phyloP scores from a whole-genome alignment of 2,797 vertebrate genomes.

The Myiotriccus ornatus region DNA sequence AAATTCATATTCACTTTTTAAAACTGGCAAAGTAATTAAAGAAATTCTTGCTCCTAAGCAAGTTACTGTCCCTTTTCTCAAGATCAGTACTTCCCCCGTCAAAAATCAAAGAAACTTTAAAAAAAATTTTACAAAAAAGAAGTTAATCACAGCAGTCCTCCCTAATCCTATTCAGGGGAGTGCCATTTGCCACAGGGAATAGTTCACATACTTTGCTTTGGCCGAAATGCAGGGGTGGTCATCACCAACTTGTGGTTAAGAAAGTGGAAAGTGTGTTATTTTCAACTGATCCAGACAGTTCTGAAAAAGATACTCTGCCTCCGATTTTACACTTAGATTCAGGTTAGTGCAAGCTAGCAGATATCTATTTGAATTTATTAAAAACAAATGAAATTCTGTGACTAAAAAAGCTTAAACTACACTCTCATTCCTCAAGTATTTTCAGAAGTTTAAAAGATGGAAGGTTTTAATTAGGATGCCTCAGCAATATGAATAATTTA shows the following conservation, averaged over 20 bases:
- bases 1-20: neutral
- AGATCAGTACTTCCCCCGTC: neutral
- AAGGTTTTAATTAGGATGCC: slow-evolving; percentile 1
- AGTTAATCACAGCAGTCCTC: neutral
- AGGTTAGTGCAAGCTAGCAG: neutral
- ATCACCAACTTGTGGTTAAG: neutral
- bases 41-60: neutral
- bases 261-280: neutral
- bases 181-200: neutral
- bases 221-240: neutral
- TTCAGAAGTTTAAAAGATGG: neutral
- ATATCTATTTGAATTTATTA: neutral
- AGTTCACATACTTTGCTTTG: neutral
- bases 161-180: neutral
- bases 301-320: neutral
- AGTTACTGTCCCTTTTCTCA: neutral
- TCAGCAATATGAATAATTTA: neutral
- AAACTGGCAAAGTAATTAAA: neutral
- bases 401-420: neutral
- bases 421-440: neutral
- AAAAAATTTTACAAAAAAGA: neutral
- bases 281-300: neutral
- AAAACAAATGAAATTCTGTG: neutral
- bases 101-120: neutral
- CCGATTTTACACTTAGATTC: neutral